These are phyloP conservation scores for Diadromus collaris DNA, from an alignment of 2,888 invertebrate genomes.

Conservation along the genomic window DNA sequence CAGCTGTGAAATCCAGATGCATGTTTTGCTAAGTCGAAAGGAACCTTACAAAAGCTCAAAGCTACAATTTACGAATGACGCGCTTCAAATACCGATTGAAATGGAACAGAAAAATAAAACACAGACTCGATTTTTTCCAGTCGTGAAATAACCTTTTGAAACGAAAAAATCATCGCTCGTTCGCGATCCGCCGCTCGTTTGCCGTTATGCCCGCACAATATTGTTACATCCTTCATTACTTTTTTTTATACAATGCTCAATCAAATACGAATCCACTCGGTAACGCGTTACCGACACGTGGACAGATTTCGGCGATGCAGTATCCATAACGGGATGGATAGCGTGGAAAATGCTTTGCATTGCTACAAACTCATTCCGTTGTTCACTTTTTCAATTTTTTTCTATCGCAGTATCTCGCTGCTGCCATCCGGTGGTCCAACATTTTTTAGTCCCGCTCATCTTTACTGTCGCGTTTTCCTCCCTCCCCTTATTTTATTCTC, in stretches of 20 bases:
- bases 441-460: slow-evolving; percentile 42
- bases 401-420: slow-evolving; percentile 3
- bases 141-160: neutral
- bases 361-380: slow-evolving; percentile 22
- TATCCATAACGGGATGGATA: slow-evolving; percentile 7
- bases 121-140: neutral
- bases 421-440: slow-evolving; percentile 35
- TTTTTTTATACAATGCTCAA: slow-evolving; percentile 45
- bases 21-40: neutral
- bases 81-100: neutral
- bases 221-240: slow-evolving; percentile 6
- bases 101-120: neutral
- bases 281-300: slow-evolving; percentile 18
- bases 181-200: neutral
- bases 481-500: slow-evolving; percentile 40
- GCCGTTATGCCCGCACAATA: neutral
- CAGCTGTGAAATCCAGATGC: neutral
- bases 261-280: slow-evolving; percentile 53
- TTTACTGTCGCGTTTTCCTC: slow-evolving; percentile 17
- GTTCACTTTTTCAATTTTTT: slow-evolving; percentile 17
- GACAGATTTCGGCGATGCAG: slow-evolving; percentile 9
- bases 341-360: neutral
- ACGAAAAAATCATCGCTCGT: slow-evolving; percentile 15
- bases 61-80: neutral
- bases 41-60: neutral